Conservation (phyloP, 2,113 vertebrate species). For the Solenodon paradoxus region DNA sequence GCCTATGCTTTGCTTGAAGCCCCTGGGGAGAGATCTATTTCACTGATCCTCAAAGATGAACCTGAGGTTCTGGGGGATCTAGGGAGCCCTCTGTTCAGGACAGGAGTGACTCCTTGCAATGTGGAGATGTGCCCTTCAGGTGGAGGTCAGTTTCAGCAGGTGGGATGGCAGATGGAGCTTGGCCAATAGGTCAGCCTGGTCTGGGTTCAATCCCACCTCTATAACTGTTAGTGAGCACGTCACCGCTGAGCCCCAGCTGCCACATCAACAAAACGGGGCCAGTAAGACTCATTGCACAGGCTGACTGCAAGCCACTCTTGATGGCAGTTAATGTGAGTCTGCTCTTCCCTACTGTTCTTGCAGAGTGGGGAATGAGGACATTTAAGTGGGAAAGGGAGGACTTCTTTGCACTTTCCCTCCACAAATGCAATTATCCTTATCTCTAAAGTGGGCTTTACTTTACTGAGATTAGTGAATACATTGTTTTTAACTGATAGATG, state of each 20-base stretch:
- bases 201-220: neutral
- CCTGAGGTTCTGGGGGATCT: neutral
- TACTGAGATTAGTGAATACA: neutral
- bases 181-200: neutral
- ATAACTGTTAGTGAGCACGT: neutral
- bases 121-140: neutral
- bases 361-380: neutral
- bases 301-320: neutral
- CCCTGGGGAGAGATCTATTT: neutral
- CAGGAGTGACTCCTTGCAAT: neutral
- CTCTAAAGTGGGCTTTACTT: neutral
- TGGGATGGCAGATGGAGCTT: neutral
- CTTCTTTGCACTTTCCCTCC: neutral
- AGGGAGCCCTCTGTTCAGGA: neutral
- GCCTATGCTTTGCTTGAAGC: neutral
- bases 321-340: neutral
- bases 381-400: neutral
- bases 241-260: neutral
- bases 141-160: neutral
- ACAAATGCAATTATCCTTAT: neutral
- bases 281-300: neutral
- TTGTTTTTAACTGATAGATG: neutral
- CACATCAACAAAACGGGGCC: neutral
- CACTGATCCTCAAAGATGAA: neutral
- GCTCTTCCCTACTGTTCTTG: neutral